Base-by-base conservation (phyloP, 2,888 invertebrate genomes). In the Malacosoma neustria region DNA sequence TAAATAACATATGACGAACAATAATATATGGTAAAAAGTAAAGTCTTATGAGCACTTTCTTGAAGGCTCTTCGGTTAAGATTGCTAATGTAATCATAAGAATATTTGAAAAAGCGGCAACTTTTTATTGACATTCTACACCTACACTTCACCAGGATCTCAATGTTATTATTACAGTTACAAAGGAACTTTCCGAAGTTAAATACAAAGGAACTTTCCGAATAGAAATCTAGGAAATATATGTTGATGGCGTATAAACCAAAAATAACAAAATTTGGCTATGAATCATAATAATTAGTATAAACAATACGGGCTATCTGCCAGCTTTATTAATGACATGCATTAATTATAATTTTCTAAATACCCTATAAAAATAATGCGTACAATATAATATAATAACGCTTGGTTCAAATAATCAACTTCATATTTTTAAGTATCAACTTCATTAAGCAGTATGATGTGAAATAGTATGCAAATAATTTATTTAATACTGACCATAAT, bases 201-300 rank as follows among this genome's bases (percentile, higher is more conserved):
- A 37, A 39, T 30, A 29, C n/a, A 12, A 12, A 37, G 30, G 29
- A 34, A 33, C 35, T 29, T 38, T 38, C 30, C 32, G 14, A 37
- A 14, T 14, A 14, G 32, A 14, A 37, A 39, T 30, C 29, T 32
- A 38, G 15, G 12, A 32, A 22, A 4, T 3, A 22, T 22, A 7
- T 2, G 9, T 22, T 22, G 4, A 9, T 22, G 22, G 22, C 4
- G 9, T 7, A 22, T 9, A 35, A 34, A 38, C 13, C 33, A 13
- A 13, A 11, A 7, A 3, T 7, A 29, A 32, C 35, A 14, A 9
- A 29, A 44, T 41, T 39, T 32, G 36, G 29, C 14, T n/a, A 39
- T 49, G 42, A 49, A 41, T 45, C 42, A 45, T 44, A n/a, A n/a
- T n/a, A n/a, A n/a, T n/a, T n/a, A 37, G 29, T 35, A 31, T 40